Conservation (phyloP, 2,113 vertebrate genomes). For the Turdus rufiventris region DNA sequence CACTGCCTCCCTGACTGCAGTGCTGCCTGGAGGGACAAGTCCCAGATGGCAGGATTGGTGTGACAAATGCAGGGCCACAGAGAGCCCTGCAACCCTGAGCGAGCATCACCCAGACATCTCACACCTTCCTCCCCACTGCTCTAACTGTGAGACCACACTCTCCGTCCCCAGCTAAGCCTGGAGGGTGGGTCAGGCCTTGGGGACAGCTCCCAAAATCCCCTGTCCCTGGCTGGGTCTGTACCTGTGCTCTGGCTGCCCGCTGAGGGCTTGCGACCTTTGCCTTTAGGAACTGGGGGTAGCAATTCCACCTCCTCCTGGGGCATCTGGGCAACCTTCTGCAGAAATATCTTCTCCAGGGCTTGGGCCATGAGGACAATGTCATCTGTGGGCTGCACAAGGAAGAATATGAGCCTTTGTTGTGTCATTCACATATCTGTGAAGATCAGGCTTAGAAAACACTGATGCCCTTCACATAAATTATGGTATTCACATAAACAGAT, state of each 20-base stretch:
- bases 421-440: neutral
- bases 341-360: constrained; percentile 92
- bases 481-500: neutral
- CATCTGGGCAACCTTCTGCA: constrained; percentile 93
- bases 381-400: constrained; percentile 85
- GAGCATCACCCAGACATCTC: neutral
- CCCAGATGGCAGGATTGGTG: neutral
- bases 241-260: constrained; percentile 71
- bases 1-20: neutral
- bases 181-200: neutral
- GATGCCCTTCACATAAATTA: neutral
- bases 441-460: neutral
- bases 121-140: neutral
- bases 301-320: constrained; percentile 88
- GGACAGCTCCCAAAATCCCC: accelerated
- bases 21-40: neutral
- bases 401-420: neutral
- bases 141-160: neutral
- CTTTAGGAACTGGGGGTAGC: constrained; percentile 81
- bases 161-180: neutral
- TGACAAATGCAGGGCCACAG: neutral
- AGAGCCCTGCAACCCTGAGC: neutral
- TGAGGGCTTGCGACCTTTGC: constrained; percentile 81
- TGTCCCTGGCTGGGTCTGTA: neutral
- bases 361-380: constrained; percentile 99